Percentiles rank a stretch among this genome's conserved stretches.
phyloP scores from a whole-genome alignment of 1,140 invertebrate genomes.

The Aricia agestis region DNA sequence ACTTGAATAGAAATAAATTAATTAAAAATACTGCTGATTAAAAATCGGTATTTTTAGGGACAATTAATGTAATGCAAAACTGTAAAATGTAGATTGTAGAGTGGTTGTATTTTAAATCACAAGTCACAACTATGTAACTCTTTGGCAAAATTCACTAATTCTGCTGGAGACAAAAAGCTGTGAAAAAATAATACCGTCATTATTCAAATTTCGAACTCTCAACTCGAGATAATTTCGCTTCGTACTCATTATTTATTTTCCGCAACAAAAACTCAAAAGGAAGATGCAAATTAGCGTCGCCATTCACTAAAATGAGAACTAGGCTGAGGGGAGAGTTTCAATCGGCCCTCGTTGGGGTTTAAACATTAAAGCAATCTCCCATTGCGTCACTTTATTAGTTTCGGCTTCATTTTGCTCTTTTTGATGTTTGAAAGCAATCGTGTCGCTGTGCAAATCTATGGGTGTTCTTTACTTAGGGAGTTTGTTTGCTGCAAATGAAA shows the following conservation, averaged over 20 bases:
- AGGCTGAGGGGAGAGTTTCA: slow-evolving; percentile 42
- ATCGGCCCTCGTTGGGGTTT: slow-evolving; percentile 67
- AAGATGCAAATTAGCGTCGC: slow-evolving; percentile 73
- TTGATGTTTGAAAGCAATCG: slow-evolving; percentile 67
- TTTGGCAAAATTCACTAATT: too few species aligned
- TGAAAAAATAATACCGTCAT: not conserved
- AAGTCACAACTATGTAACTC: too few species aligned
- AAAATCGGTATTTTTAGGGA: too few species aligned
- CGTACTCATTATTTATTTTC: slow-evolving; percentile 15
- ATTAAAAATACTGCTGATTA: too few species aligned
- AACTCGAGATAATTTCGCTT: slow-evolving; percentile 2
- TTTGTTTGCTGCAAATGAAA: slow-evolving; percentile 14
- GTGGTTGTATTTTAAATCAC: too few species aligned
- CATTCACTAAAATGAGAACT: slow-evolving; percentile 65
- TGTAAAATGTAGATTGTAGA: too few species aligned
- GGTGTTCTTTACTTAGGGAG: slow-evolving; percentile 32
- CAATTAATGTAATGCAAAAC: too few species aligned
- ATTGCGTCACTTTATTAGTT: slow-evolving; percentile 70
- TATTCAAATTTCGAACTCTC: not conserved
- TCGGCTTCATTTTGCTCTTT: slow-evolving; percentile 65
- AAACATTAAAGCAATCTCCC: slow-evolving; percentile 70
- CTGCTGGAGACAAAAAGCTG: not conserved
- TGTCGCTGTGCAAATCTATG: slow-evolving; percentile 44
- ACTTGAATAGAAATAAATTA: too few species aligned
- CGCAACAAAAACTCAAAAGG: slow-evolving; percentile 37